Evolutionary conservation across 2,888 invertebrate species (phyloP), one percentile per base, ranked within the genome.

Genomic region (Clanis bilineata): DNA sequence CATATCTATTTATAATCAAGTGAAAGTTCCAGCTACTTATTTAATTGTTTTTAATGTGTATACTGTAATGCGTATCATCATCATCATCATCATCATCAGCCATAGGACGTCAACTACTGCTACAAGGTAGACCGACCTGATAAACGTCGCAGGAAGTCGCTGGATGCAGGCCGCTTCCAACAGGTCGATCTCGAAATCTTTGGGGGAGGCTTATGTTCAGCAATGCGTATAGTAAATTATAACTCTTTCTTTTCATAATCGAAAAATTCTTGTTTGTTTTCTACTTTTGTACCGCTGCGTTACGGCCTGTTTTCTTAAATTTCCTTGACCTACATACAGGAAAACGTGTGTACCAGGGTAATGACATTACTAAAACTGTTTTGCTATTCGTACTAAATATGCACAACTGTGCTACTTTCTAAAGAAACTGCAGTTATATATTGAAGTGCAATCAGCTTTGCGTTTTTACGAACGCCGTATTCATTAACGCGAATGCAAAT

Each of bases 401-500:
- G 41, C 18, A 41, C 18, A 41, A 41, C 41, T 18, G 39, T 15
- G 18, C 18, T 32, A 51, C 21, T 51, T 32, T 51, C 32, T 28
- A 51, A 51, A 51, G 32, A 51, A 51, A 51, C 18, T 51, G 51
- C 51, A 15, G 28, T 51, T 51, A 28, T 51, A 7, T 51, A 51
- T 58, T 59, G 62, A 69, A 57, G 47, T 61, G 59, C 58, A 68
- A 69, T 64, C 63, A 60, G 59, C 63, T 66, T 63, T 66, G 58
- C 61, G 55, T 64, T 61, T 61, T 64, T 65, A 64, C 64, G 62
- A 71, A 62, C 66, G 66, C 62, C 66, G 62, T 65, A 68, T 71
- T 71, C 73, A 77, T 77, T 81, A 77, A 72, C 75, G 72, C 64
- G 69, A 79, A 75, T 73, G 66, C 66, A 76, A 73, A 73, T 74